These are phyloP conservation scores for Aromia moschata DNA, from an alignment of 2,888 invertebrate species.

Conservation along the genomic window DNA sequence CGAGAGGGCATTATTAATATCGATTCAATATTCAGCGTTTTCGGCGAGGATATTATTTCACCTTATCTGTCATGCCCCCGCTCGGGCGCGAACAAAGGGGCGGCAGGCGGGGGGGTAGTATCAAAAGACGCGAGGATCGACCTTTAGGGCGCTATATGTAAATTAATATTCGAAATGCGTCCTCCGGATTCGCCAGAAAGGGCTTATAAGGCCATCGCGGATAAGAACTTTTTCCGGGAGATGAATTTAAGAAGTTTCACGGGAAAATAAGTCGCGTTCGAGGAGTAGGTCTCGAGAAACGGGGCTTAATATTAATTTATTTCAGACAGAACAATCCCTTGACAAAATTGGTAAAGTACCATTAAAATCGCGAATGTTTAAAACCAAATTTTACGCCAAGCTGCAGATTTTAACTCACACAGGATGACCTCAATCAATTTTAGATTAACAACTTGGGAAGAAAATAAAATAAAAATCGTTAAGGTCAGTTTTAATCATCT, in stretches of 20 bases:
- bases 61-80: constrained; percentile 15
- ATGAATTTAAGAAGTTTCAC: constrained; percentile 8
- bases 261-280: constrained; percentile 8
- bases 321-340: neutral
- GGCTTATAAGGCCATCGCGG: constrained; percentile 14
- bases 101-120: too few relatives aligned
- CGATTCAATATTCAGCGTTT: constrained; percentile 19
- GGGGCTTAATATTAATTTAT: constrained; percentile 2
- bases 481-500: too few relatives aligned
- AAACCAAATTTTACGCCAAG: too few relatives aligned
- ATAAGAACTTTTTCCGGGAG: constrained; percentile 7
- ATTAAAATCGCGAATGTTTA: too few relatives aligned
- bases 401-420: too few relatives aligned
- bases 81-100: constrained; percentile 8
- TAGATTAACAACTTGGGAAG: too few relatives aligned
- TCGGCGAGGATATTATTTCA: constrained; percentile 19
- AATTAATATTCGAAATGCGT: constrained; percentile 24
- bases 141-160: constrained; percentile 16
- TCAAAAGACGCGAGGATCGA: constrained; percentile 9
- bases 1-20: constrained; percentile 19
- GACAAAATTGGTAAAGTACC: neutral
- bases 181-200: constrained; percentile 5
- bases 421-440: too few relatives aligned
- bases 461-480: too few relatives aligned
- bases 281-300: neutral